phyloP scores from a whole-genome alignment of 2,888 invertebrate species.

The Bruchidius siliquastri region DNA sequence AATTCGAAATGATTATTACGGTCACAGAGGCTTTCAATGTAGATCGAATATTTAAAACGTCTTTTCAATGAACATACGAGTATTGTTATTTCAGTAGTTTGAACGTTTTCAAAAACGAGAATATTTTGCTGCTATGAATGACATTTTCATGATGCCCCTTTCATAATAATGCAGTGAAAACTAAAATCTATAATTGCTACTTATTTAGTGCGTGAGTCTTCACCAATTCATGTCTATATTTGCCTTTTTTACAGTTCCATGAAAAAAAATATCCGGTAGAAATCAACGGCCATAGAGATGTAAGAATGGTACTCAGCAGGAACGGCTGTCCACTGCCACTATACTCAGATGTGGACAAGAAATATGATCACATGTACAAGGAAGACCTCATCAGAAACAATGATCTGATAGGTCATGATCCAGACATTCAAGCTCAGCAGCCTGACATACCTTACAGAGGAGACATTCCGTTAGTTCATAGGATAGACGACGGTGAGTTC shows the following conservation, averaged over 20 bases:
- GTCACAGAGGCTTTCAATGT: too few relatives aligned
- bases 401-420: constrained; percentile 34
- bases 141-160: too few relatives aligned
- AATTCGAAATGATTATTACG: too few relatives aligned
- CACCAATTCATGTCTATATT: too few relatives aligned
- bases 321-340: constrained; percentile 48
- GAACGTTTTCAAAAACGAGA: too few relatives aligned
- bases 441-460: constrained; percentile 48
- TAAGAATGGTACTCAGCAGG: constrained; percentile 51
- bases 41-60: too few relatives aligned
- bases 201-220: too few relatives aligned
- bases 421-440: constrained; percentile 45
- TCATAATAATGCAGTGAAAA: too few relatives aligned
- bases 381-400: constrained; percentile 25
- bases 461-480: constrained; percentile 61
- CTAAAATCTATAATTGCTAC: too few relatives aligned
- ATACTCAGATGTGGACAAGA: constrained; percentile 45
- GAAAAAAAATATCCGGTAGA: constrained; percentile 57
- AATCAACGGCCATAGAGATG: constrained; percentile 50
- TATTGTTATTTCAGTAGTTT: too few relatives aligned
- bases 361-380: constrained; percentile 32
- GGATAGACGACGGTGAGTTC: constrained; percentile 53
- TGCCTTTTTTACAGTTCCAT: constrained; percentile 50
- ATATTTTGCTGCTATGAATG: too few relatives aligned
- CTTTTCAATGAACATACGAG: too few relatives aligned